Evolutionary conservation across 2,113 vertebrate species (phyloP).

Genomic region (Oreochromis aureus): DNA sequence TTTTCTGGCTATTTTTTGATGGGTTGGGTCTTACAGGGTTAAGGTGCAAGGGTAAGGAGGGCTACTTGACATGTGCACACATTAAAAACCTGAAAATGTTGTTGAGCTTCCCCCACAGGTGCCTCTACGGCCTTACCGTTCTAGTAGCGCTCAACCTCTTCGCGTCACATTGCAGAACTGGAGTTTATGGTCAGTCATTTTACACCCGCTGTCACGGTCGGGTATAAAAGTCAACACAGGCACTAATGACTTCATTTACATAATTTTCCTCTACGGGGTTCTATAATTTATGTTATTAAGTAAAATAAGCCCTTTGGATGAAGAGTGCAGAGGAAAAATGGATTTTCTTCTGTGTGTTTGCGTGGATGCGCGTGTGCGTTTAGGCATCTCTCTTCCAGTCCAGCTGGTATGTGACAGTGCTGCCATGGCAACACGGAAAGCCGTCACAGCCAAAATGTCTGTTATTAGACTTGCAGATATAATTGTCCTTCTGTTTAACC

Average conservation of each 20-base stretch:
- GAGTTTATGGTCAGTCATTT: neutral
- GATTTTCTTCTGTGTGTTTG: neutral
- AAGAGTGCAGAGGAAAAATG: neutral
- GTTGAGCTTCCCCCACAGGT: neutral
- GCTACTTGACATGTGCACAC: neutral
- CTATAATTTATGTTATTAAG: constrained; percentile 5
- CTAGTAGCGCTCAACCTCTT: neutral
- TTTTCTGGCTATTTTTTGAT: no score
- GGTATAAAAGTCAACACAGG: neutral
- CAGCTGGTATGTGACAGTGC: constrained; percentile 52
- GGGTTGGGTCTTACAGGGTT: no score
- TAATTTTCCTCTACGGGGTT: neutral
- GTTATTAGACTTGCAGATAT: constrained; percentile 33
- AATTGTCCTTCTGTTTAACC: constrained; percentile 26
- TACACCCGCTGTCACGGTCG: neutral
- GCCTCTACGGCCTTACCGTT: neutral
- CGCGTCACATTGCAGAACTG: neutral
- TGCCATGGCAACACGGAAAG: constrained; percentile 56
- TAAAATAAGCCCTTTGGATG: neutral
- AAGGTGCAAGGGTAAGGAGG: neutral
- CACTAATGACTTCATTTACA: constrained; percentile 3
- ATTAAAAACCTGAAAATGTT: neutral
- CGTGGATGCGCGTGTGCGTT: neutral
- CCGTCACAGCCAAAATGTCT: constrained; percentile 49
- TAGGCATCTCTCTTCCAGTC: constrained; percentile 1